Evolutionary conservation across 2,797 vertebrate species (phyloP).

Genomic region (Diplodus puntazzo): DNA sequence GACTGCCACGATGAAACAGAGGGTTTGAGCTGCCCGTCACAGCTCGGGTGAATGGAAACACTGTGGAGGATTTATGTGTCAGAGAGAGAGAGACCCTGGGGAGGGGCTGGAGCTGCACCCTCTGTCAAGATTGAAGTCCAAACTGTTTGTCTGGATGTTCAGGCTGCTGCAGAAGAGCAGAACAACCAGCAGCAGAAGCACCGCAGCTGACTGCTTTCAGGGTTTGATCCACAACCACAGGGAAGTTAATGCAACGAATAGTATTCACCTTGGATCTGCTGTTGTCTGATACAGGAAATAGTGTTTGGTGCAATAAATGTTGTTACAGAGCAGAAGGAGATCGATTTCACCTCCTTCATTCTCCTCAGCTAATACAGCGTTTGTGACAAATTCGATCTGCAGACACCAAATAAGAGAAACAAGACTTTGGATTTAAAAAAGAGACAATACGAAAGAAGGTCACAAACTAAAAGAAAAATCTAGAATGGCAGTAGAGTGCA

Average conservation of each 20-base stretch:
- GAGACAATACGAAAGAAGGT: too few relatives aligned
- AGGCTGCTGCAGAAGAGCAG: constrained; percentile 34
- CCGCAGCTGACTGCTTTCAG: constrained; percentile 26
- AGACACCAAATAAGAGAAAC: neutral
- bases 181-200: constrained; percentile 25
- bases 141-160: constrained; percentile 52
- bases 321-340: constrained; percentile 14
- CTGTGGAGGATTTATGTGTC: constrained; percentile 52
- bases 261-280: constrained; percentile 19
- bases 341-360: neutral
- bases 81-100: constrained; percentile 18
- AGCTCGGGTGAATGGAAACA: constrained; percentile 48
- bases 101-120: constrained; percentile 44
- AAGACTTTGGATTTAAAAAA: neutral
- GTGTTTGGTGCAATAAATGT: neutral
- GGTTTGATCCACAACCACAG: constrained; percentile 30
- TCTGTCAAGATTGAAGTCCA: constrained; percentile 52
- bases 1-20: constrained; percentile 42
- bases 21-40: constrained; percentile 64
- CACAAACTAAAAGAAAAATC: too few relatives aligned
- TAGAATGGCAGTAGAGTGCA: too few relatives aligned
- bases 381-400: neutral
- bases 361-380: neutral
- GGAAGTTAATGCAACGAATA: constrained; percentile 15
- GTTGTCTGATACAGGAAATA: constrained; percentile 20